Base-by-base conservation (phyloP, 2,888 invertebrate genomes). In the Axea sp. region DNA sequence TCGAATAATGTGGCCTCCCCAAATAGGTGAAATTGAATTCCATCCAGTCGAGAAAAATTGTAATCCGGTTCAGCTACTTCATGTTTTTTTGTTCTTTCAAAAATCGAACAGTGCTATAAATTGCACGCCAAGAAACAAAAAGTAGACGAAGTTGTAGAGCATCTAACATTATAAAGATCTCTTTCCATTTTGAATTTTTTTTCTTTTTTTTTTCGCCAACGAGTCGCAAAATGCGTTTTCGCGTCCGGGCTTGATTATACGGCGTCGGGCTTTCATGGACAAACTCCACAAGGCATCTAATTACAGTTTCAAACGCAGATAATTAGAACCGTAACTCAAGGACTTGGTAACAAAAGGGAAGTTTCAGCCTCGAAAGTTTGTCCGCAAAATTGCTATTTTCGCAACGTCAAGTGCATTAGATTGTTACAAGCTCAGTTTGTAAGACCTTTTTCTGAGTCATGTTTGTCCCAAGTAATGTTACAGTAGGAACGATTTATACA, bases 21-120 rank as follows among this genome's bases (percentile, higher is more conserved):
- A 57, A 76, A 55, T 69, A 43, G 47, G 62, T 73, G 77, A 78
- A 78, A 80, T 80, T 78, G 76, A 78, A 80, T 78, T 80, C 75
- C 73, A 78, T 75, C 68, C 64, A 67, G 75, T 57, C 73, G 65
- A 60, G 75, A 75, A 76, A 78, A 80, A 78, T 78, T 80, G 78
- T 78, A 77, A 78, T 78, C 77, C 77, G 76, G 51, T 65, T 68
- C 64, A 43, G 43, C 31, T 31, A 43, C 41, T 12, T 3, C 37
- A 47, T 11, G 43, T 55, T 43, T 60, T 73, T 74, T 64, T 68
- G 64, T 69, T 74, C 43, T 37, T 30, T 15, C 5, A 12, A 59
- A 39, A 53, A 62, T 45, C 51, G 39, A 33, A 9, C 26, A 30
- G 55, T 19, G 60, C 30, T 43, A 62, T 69, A 75, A 67, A 73